These are phyloP conservation scores for Melanostigma gelatinosum DNA, from an alignment of 2,113 vertebrate species.

Conservation along the genomic window DNA sequence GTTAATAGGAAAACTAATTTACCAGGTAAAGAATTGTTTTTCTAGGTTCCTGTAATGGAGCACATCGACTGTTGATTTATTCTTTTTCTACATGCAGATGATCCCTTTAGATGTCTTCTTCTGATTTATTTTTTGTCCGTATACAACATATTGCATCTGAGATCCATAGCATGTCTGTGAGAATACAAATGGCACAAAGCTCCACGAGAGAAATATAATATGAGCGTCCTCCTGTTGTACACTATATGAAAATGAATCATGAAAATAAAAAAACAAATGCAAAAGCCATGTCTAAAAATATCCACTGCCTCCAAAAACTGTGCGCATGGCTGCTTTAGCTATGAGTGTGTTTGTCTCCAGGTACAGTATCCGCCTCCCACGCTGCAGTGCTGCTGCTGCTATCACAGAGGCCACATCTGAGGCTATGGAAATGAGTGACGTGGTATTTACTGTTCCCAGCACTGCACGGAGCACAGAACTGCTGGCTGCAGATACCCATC, in stretches of 20 bases:
- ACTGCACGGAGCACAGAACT: slow-evolving; percentile 8
- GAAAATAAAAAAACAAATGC: slow-evolving; percentile 14
- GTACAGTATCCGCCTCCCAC: slow-evolving; percentile 58
- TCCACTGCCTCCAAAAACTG: slow-evolving; percentile 21
- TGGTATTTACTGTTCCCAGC: slow-evolving; percentile 30
- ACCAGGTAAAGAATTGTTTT: not conserved
- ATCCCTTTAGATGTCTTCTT: not conserved
- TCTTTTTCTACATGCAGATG: not conserved
- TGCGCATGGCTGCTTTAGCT: not conserved
- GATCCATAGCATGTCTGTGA: not conserved
- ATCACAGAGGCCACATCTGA: slow-evolving; percentile 64
- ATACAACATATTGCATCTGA: not conserved
- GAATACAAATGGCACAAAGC: not conserved
- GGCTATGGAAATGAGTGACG: slow-evolving; percentile 67
- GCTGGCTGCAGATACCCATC: slow-evolving; percentile 62
- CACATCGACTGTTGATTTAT: not conserved
- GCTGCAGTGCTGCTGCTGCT: slow-evolving; percentile 36
- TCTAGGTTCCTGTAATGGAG: not conserved
- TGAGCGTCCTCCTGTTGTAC: not conserved
- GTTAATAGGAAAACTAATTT: not conserved
- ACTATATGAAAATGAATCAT: slow-evolving; percentile 46
- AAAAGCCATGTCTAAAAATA: slow-evolving; percentile 54
- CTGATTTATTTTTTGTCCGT: not conserved
- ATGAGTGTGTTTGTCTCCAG: slow-evolving; percentile 54
- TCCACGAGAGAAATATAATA: not conserved